Percentiles rank a stretch among this genome's conserved stretches.
Evolutionary conservation across 2,113 vertebrate genomes (phyloP).

Genomic region (Phrynosoma blainvillii): DNA sequence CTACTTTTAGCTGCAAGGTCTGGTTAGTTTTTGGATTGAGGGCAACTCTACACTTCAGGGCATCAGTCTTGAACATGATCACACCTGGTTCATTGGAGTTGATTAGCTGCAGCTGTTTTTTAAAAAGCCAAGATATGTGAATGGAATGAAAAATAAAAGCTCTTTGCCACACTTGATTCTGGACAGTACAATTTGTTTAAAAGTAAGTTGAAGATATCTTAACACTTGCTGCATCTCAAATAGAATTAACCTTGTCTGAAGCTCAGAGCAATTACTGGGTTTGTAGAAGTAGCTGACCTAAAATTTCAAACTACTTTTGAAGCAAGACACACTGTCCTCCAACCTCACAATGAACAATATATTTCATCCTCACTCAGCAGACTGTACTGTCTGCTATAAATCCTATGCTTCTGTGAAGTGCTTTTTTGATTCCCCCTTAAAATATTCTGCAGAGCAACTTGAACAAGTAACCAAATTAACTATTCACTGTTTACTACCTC

Average conservation of each 20-base stretch:
- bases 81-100: conserved; percentile 98
- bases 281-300: neutral
- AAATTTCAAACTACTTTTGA: neutral
- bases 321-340: neutral
- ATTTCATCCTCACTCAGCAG: neutral
- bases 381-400: neutral
- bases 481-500: neutral
- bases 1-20: conserved; percentile 97
- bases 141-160: neutral
- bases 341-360: no score
- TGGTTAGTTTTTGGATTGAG: conserved; percentile 98
- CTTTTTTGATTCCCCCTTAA: neutral
- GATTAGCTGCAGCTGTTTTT: conserved; percentile 89
- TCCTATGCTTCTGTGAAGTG: neutral
- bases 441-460: neutral
- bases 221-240: neutral
- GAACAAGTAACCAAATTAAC: neutral
- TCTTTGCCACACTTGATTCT: neutral
- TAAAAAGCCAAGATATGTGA: conserved; percentile 38
- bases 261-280: neutral
- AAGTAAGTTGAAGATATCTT: neutral
- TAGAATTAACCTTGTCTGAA: neutral
- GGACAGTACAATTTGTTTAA: neutral
- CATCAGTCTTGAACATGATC: conserved; percentile 98
- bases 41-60: conserved; percentile 95